These are phyloP conservation scores for Siniperca knerii DNA, from an alignment of 2,113 vertebrate genomes.

Conservation along the genomic window DNA sequence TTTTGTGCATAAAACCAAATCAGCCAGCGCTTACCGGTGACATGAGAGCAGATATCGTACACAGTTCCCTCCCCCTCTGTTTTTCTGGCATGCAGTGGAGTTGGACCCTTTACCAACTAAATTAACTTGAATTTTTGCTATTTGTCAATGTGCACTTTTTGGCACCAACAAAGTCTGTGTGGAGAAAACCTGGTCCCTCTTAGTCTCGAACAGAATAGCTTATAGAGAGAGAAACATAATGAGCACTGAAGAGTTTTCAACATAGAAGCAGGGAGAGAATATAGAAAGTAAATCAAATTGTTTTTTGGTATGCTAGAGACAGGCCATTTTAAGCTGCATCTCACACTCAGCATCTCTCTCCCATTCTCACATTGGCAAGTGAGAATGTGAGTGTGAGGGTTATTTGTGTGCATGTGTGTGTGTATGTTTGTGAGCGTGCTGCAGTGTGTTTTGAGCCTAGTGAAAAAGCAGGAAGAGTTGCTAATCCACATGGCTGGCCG, in stretches of 20 bases:
- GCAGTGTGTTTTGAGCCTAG: slow-evolving; percentile 61
- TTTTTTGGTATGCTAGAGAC: background rate
- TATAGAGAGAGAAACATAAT: background rate
- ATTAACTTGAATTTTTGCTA: background rate
- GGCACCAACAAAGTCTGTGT: background rate
- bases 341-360: slow-evolving; percentile 25
- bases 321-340: slow-evolving; percentile 3
- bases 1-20: background rate
- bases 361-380: background rate
- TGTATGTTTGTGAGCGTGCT: slow-evolving; percentile 5
- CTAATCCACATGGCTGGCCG: slow-evolving; percentile 88
- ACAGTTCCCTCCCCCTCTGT: background rate
- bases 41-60: background rate
- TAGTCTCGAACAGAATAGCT: background rate
- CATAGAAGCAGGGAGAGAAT: background rate
- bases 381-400: background rate
- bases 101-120: background rate
- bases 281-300: background rate
- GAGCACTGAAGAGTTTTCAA: background rate
- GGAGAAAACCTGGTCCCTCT: background rate
- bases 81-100: background rate
- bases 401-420: background rate
- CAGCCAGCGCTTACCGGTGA: background rate
- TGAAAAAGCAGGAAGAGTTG: slow-evolving; percentile 84
- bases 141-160: background rate